phyloP scores from a whole-genome alignment of 2,113 vertebrate species.

The Promerops cafer region DNA sequence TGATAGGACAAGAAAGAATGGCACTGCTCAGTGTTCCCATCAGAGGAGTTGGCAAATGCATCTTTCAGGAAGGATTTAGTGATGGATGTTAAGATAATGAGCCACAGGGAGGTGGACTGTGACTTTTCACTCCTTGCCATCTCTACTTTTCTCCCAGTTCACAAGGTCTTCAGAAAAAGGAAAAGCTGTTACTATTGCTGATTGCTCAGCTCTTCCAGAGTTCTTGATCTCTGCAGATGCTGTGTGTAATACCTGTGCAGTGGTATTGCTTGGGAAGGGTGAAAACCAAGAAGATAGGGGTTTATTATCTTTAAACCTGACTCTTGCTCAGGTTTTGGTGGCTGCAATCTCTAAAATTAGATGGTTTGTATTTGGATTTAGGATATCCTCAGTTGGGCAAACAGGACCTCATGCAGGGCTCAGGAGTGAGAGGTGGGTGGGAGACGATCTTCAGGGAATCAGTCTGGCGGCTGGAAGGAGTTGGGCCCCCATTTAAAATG shows the following conservation, averaged over 20 bases:
- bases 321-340: not conserved
- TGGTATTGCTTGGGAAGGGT: not conserved
- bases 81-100: not conserved
- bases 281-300: not conserved
- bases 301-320: not conserved
- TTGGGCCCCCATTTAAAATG: slow-evolving; percentile 33
- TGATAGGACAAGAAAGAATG: not conserved
- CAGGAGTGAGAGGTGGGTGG: not conserved
- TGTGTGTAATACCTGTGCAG: not conserved
- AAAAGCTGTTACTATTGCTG: not conserved
- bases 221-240: not conserved
- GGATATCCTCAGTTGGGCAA: accelerated
- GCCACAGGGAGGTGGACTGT: not conserved
- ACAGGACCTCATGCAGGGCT: accelerated
- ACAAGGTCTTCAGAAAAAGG: not conserved
- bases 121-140: not conserved
- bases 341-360: not conserved
- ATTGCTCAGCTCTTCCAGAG: not conserved
- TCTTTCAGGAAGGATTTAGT: not conserved
- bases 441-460: not conserved
- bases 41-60: not conserved
- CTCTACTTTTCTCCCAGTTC: not conserved
- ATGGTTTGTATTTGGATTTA: not conserved
- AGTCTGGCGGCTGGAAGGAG: not conserved
- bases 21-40: not conserved